Evolutionary conservation across 2,113 vertebrate genomes (phyloP).

Genomic region (Ramphastos sulfuratus): DNA sequence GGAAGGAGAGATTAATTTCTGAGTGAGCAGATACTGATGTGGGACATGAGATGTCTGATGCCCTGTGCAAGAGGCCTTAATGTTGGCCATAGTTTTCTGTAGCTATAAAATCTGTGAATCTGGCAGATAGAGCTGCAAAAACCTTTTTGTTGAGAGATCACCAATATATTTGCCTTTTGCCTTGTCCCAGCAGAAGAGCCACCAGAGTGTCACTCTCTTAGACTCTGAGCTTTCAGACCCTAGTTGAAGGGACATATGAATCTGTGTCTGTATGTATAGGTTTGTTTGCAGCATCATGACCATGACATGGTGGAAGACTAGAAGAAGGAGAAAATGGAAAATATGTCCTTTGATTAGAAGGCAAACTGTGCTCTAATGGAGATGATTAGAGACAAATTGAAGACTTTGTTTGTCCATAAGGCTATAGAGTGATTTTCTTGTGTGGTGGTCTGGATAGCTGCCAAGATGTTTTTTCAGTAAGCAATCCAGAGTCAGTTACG

Average conservation of each 20-base stretch:
- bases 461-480: conserved; percentile 18
- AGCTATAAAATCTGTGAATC: not conserved
- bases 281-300: not conserved
- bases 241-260: not conserved
- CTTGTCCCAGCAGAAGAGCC: not conserved
- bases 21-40: not conserved
- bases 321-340: not conserved
- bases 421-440: not conserved
- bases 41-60: not conserved
- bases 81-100: not conserved
- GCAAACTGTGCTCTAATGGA: not conserved
- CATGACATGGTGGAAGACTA: not conserved
- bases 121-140: not conserved
- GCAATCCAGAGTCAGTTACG: not conserved
- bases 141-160: not conserved
- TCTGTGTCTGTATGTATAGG: not conserved
- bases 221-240: not conserved
- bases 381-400: not conserved
- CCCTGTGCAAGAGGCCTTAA: not conserved
- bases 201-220: not conserved
- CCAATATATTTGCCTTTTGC: not conserved
- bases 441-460: not conserved
- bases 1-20: not conserved
- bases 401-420: conserved; percentile 1
- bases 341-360: not conserved